phyloP scores from a whole-genome alignment of 2,113 vertebrate genomes.

The Sebastes fasciatus region DNA sequence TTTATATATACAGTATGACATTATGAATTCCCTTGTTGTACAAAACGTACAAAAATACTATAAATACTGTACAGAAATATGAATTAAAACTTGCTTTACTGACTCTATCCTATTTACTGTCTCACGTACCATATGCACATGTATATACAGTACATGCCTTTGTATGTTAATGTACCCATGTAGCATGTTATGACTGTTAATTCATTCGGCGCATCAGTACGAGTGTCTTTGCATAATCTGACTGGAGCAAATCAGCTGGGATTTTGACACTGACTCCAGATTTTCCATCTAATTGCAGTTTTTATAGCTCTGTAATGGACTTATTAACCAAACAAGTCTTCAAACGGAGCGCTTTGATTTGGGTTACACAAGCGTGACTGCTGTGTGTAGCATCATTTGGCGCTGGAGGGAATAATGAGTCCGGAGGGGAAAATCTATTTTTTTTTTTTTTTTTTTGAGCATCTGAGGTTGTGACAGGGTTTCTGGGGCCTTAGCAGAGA shows the following conservation, averaged over 20 bases:
- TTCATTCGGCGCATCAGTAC: not conserved
- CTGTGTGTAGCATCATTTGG: conserved; percentile 37
- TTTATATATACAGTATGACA: not conserved
- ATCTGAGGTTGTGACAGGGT: conserved; percentile 61
- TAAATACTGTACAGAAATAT: not conserved
- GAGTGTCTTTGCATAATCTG: not conserved
- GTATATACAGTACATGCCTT: not conserved
- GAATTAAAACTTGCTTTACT: not conserved
- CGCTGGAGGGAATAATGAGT: conserved; percentile 58
- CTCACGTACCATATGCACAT: not conserved
- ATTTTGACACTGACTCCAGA: conserved; percentile 33
- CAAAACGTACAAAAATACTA: not conserved
- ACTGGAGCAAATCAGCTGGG: conserved; percentile 30
- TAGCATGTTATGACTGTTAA: not conserved
- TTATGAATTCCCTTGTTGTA: not conserved
- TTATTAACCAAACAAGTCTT: conserved; percentile 59
- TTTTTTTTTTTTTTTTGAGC: conserved; percentile 42
- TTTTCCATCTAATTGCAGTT: conserved; percentile 62
- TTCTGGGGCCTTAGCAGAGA: conserved; percentile 61
- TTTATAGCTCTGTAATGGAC: conserved; percentile 56
- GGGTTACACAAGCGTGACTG: conserved; percentile 56
- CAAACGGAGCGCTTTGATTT: conserved; percentile 63
- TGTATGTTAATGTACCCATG: not conserved
- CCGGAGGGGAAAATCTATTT: conserved; percentile 50
- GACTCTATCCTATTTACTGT: no score